Base-by-base conservation (phyloP, 35 echinoderm and acorn worm genomes). In the Heliocidaris tuberculata region DNA sequence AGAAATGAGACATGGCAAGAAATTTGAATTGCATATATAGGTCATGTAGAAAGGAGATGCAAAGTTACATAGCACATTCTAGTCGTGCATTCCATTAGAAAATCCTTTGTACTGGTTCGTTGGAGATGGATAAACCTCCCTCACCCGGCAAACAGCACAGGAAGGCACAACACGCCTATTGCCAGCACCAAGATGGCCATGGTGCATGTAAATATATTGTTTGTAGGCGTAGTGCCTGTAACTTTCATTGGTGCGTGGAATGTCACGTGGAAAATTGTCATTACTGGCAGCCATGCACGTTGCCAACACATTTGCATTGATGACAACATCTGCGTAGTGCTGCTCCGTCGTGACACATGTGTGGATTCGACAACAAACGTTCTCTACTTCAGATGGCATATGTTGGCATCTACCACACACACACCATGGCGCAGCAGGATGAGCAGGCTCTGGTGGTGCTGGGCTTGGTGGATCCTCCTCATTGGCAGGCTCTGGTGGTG, bases 351-450 rank as follows among this genome's bases (percentile, higher is more conserved):
- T 30, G 32, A 89, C 31, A 30, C 86, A 89, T 13, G 13, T 27
- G 32, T 35, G 21, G 32, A 89, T 13, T 13, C 6, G 24, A 35
- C 86, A 89, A 32, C 86, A 89, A 15, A 30, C 4, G 31, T 89
- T 89, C 32, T 89, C 86, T 13, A 89, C 32, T 6, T 89, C 86
- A 30, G 47, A 94, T 13, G 50, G 87, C 86, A 50, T 94, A 13
- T 88, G 86, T 52, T 93, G 86, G 94, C 94, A 96, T 71, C 94
- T 96, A 50, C 92, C 71, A 70, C 31, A 94, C 61, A 48, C 49
- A 29, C 56, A 93, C 32, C 85, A 96, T 9, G 95, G 95, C 48
- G 35, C 35, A 42, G 86, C 27, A 32, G 35, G 35, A 42, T 42
- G 35, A 42, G 35, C 35, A 42, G 35, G 35, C 35, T 42, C 35